Evolutionary conservation across 2,113 vertebrate species (phyloP).

Genomic region (Strigops habroptila): DNA sequence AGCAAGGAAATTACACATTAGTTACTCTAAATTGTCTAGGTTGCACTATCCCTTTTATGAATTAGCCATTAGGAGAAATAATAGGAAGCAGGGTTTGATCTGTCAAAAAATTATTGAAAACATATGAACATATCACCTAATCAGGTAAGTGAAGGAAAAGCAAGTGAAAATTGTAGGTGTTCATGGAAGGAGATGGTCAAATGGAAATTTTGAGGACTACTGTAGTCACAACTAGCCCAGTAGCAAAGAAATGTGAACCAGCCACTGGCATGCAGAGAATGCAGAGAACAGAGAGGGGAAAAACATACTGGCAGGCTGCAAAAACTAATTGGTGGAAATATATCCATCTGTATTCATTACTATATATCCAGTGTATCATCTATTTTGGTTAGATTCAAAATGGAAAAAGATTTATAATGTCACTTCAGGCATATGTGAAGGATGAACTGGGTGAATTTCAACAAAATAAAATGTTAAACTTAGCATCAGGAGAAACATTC

Average conservation of each 20-base stretch:
- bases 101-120: not conserved
- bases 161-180: not conserved
- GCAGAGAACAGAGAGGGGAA: not conserved
- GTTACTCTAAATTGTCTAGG: not conserved
- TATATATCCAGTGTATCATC: not conserved
- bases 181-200: not conserved
- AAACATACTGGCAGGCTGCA: not conserved
- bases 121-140: not conserved
- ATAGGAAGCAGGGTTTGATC: not conserved
- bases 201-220: not conserved
- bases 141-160: not conserved
- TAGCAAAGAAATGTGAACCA: not conserved
- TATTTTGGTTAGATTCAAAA: conserved; percentile 24
- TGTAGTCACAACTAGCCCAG: not conserved
- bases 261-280: not conserved
- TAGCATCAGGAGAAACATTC: conserved; percentile 21
- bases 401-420: not conserved
- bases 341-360: not conserved
- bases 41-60: not conserved
- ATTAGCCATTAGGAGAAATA: not conserved
- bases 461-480: conserved; percentile 54
- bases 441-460: conserved; percentile 30
- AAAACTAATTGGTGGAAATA: conserved; percentile 17
- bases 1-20: not conserved
- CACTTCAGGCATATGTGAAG: not conserved